Conservation (phyloP, 2,888 invertebrate species). For the Caenorhabditis japonica region DNA sequence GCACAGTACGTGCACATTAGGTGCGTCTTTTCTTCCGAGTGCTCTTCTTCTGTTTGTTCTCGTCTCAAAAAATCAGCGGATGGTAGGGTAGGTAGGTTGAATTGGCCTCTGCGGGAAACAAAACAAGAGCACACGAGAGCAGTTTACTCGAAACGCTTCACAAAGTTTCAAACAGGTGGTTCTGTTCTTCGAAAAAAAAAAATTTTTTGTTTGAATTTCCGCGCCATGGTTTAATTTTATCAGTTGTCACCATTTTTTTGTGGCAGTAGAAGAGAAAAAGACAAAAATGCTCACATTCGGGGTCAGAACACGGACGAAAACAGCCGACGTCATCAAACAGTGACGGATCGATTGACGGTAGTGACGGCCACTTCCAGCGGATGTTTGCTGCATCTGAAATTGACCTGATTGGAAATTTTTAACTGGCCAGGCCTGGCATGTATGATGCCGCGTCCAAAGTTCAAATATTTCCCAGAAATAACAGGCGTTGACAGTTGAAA, state of each 20-base stretch:
- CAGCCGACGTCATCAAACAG: constrained; percentile 59
- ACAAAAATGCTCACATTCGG: constrained; percentile 60
- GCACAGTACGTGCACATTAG: constrained; percentile 34
- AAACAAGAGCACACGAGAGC: constrained; percentile 23
- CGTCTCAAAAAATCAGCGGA: constrained; percentile 45
- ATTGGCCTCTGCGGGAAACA: constrained; percentile 30
- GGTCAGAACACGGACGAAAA: constrained; percentile 65
- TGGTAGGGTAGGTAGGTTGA: background rate
- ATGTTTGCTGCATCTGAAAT: constrained; percentile 55
- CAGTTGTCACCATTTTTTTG: background rate
- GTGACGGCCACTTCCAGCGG: constrained; percentile 57
- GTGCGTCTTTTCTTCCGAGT: constrained; percentile 19
- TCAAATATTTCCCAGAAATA: too few relatives aligned
- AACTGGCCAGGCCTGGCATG: background rate
- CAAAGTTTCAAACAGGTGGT: too few relatives aligned
- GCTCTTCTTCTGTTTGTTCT: constrained; percentile 34
- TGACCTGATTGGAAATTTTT: background rate
- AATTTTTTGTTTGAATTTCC: too few relatives aligned
- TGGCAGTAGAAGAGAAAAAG: too few relatives aligned
- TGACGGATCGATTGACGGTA: constrained; percentile 65
- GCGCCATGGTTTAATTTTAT: background rate
- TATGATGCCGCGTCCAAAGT: too few relatives aligned
- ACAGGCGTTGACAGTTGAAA: too few relatives aligned
- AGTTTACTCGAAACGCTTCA: constrained; percentile 36
- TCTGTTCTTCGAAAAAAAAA: too few relatives aligned